Evolutionary conservation across 1,140 invertebrate species (phyloP).

Genomic region (Brachionus manjavacas): DNA sequence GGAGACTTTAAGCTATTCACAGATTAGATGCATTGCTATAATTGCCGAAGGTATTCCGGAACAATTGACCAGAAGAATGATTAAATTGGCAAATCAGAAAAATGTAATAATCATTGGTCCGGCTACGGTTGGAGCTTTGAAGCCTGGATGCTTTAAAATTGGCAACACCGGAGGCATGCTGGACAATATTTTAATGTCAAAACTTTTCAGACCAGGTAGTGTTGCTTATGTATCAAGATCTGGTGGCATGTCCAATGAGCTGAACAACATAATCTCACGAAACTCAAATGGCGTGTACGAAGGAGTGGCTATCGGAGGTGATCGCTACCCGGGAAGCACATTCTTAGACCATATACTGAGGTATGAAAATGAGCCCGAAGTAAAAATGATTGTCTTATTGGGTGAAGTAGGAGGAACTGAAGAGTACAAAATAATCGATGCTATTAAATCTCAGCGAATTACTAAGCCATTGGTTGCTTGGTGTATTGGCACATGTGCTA

Average conservation of each 20-base stretch:
- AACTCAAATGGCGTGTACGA: slow-evolving; percentile 94
- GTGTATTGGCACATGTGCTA: slow-evolving; percentile 87
- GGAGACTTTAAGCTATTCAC: slow-evolving; percentile 83
- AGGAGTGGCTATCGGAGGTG: slow-evolving; percentile 98
- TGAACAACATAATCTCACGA: slow-evolving; percentile 96
- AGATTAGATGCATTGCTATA: slow-evolving; percentile 87
- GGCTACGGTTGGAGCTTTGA: slow-evolving; percentile 87
- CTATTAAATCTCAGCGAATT: slow-evolving; percentile 72
- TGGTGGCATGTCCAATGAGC: slow-evolving; percentile 98
- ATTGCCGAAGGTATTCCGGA: slow-evolving; percentile 98
- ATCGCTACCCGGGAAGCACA: slow-evolving; percentile 90
- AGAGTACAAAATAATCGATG: slow-evolving; percentile 91
- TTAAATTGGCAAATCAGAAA: slow-evolving; percentile 75
- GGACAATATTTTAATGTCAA: slow-evolving; percentile 96
- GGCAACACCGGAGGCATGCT: slow-evolving; percentile 99
- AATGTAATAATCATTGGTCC: slow-evolving; percentile 85
- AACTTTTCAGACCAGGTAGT: slow-evolving; percentile 86
- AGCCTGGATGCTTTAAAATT: slow-evolving; percentile 98
- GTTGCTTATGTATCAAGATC: slow-evolving; percentile 96
- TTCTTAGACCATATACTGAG: slow-evolving; percentile 96
- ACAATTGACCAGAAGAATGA: slow-evolving; percentile 91
- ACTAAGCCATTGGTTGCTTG: slow-evolving; percentile 93
- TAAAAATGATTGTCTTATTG: slow-evolving; percentile 89
- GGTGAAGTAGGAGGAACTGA: slow-evolving; percentile 99
- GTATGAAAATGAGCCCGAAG: slow-evolving; percentile 66